Base-by-base conservation (phyloP, 2,113 vertebrate genomes). In the Festucalex cinctus region DNA sequence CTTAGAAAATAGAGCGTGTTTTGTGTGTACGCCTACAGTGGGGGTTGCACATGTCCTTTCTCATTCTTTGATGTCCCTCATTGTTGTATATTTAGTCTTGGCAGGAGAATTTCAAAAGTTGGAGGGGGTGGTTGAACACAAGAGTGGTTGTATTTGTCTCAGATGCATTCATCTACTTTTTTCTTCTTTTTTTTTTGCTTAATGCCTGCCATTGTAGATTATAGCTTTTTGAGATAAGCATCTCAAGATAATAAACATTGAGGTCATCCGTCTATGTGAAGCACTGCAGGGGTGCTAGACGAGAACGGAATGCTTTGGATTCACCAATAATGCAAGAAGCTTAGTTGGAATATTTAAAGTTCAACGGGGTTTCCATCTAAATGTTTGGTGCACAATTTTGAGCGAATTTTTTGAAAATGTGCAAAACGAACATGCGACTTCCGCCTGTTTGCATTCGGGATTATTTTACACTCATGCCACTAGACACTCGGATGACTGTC, bases 61-160 rank as follows among this genome's bases (percentile, higher is more conserved):
- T 63, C 14, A 60, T 69, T 81, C 73, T 19, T 71, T 78, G 65
- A 70, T 69, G 74, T 71, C 43, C 53, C 63, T 77, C 68, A 65
- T 78, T 81, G 71, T 77, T 51, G 63, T 68, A 56, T 54, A 51
- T 69, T 75, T 64, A 62, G 77, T 79, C 77, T 73, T 63, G 65
- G 75, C 61, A 63, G 61, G 76, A 54, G 75, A 83, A 83, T 80
- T 75, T 71, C 59, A 64, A 16, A 5, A 58, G 61, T 36, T 32
- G 67, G 46, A 69, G 66, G 63, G 51, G 63, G 53, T 41, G 56
- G 63, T 17, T 59, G 68, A 74, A 71, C 8, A 9, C 6, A 70
- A n/a, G 59, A 37, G 0, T 24, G 75, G 51, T 53, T 35, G 44
- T 75, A 71, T 64, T 48, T 68, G 71, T 64, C 20, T 35, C 65